phyloP scores from a whole-genome alignment of 2,113 vertebrate genomes.

The Chloropsis cyanopogon region DNA sequence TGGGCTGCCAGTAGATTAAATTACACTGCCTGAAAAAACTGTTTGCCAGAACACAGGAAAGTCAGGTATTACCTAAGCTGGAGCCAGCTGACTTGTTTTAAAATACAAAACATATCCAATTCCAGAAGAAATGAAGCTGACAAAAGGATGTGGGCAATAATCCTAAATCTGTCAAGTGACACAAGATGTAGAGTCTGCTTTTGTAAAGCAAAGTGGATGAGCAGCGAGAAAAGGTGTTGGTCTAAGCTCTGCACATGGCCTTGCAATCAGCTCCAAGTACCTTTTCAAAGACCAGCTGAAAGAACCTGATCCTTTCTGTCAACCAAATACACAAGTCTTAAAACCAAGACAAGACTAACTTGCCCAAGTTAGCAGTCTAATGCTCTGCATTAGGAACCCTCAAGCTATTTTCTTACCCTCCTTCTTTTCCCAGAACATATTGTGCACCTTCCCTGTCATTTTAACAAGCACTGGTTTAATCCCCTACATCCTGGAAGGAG shows the following conservation, averaged over 20 bases:
- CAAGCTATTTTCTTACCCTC: not conserved
- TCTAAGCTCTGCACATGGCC: not conserved
- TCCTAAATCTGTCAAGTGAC: not conserved
- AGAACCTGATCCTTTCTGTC: not conserved
- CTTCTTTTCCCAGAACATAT: not conserved
- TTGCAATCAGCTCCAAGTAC: not conserved
- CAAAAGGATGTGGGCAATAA: not conserved
- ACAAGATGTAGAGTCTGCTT: not conserved
- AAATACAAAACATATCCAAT: not conserved
- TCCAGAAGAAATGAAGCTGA: not conserved
- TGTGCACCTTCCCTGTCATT: not conserved
- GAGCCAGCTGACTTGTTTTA: not conserved
- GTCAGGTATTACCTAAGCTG: not conserved
- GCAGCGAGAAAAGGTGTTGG: not conserved
- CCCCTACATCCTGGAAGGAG: not conserved
- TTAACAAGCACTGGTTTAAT: not conserved
- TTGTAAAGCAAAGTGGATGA: not conserved
- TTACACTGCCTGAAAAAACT: not conserved
- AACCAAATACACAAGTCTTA: not conserved
- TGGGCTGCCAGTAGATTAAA: not conserved
- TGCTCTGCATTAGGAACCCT: not conserved
- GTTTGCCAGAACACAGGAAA: not conserved
- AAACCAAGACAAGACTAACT: not conserved
- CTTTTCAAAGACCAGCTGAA: not conserved
- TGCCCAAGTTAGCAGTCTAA: not conserved